Evolutionary conservation across 2,888 invertebrate genomes (phyloP).

Genomic region (Julus scanicus): DNA sequence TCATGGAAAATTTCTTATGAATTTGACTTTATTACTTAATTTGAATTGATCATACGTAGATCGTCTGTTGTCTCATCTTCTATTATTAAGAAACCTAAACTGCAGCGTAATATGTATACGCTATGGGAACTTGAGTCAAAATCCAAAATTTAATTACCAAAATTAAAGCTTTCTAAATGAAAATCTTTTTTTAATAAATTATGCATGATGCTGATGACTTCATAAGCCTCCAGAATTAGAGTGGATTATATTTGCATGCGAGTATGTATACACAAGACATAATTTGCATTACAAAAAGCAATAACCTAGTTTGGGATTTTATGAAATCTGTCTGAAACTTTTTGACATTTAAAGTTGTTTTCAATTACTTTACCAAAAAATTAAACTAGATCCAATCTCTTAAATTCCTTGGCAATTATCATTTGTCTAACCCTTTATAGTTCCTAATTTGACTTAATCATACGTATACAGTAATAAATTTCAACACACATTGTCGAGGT

Average conservation of each 20-base stretch:
- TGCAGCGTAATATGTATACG: background rate
- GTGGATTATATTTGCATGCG: background rate
- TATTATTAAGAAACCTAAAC: no score
- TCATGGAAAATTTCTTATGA: no score
- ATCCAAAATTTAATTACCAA: background rate
- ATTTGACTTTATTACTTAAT: no score
- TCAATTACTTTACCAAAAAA: no score
- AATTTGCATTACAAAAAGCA: background rate
- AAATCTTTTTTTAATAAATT: constrained; percentile 11
- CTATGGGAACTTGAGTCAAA: background rate
- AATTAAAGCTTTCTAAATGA: background rate
- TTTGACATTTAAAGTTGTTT: no score
- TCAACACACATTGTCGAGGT: background rate
- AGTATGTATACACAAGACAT: background rate
- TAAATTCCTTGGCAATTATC: no score
- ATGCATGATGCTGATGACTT: background rate
- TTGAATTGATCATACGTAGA: no score
- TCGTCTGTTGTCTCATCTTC: no score
- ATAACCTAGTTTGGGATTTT: background rate
- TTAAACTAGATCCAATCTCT: no score
- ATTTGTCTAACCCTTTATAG: no score
- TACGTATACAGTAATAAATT: no score
- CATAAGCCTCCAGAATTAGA: background rate
- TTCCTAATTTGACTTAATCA: no score
- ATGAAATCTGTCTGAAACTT: background rate